A percentile compares a stretch with the other conserved stretches of the same genome.
Conservation (phyloP, 2,888 invertebrate genomes). For the Halictus ligatus region DNA sequence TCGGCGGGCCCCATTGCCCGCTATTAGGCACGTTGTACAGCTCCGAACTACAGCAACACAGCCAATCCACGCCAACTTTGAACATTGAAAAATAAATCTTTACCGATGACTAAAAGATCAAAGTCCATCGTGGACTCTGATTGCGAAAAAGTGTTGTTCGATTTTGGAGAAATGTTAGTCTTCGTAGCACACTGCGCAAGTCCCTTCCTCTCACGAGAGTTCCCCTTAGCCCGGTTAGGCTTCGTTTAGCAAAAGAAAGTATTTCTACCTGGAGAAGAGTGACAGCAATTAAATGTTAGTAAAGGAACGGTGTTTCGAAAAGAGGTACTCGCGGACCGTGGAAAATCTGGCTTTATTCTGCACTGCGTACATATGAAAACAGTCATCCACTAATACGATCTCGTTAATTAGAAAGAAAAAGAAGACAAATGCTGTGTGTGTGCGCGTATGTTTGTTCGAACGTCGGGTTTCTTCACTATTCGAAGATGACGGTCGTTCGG, state of each 20-base stretch:
- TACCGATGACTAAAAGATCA: not conserved
- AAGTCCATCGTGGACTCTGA: not conserved
- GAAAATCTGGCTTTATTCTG: constrained; percentile 46
- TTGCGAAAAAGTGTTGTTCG: not conserved
- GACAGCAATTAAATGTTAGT: not conserved
- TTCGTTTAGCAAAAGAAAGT: not conserved
- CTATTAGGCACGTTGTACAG: too few species aligned
- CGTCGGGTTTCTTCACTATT: not conserved
- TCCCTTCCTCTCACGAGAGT: not conserved
- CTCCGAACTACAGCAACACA: too few species aligned
- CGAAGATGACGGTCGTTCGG: not conserved
- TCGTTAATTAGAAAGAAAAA: not conserved
- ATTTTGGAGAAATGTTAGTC: not conserved
- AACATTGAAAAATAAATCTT: not conserved
- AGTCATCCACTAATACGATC: not conserved
- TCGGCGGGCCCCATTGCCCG: too few species aligned
- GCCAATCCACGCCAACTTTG: not conserved
- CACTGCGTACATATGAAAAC: constrained; percentile 11
- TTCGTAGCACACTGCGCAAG: not conserved
- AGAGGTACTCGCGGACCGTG: not conserved
- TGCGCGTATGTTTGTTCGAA: not conserved
- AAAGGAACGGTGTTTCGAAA: not conserved
- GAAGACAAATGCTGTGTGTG: not conserved
- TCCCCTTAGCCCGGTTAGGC: not conserved
- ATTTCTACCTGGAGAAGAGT: not conserved